A percentile compares a stretch with the other conserved stretches of the same genome.
Evolutionary conservation across 1,140 invertebrate species (phyloP).

Genomic region (Latrodectus geometricus): DNA sequence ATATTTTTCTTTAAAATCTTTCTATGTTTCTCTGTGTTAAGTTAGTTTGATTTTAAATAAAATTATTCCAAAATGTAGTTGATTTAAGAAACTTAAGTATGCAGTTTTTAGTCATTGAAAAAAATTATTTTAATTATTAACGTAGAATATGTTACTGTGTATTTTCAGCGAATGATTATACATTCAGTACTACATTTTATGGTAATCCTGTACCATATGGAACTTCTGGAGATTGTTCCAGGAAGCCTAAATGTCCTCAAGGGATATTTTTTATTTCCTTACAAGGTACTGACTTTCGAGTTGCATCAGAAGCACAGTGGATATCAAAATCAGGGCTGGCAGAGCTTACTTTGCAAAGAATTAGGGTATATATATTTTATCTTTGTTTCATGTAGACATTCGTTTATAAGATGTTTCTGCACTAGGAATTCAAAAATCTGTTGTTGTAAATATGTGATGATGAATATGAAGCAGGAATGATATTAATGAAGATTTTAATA

Average conservation of each 20-base stretch:
- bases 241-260: constrained; percentile 80
- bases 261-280: constrained; percentile 86
- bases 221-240: constrained; percentile 89
- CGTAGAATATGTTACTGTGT: background rate
- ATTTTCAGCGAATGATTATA: constrained; percentile 79
- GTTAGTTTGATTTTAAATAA: too few relatives aligned
- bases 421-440: too few relatives aligned
- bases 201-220: constrained; percentile 78
- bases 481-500: too few relatives aligned
- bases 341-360: constrained; percentile 3
- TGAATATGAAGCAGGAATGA: too few relatives aligned
- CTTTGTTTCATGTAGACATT: background rate
- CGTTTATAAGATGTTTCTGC: too few relatives aligned
- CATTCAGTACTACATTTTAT: constrained; percentile 76
- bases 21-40: too few relatives aligned
- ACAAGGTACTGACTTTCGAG: constrained; percentile 77
- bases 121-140: constrained; percentile 1
- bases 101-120: background rate
- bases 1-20: too few relatives aligned
- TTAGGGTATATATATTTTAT: constrained; percentile 16
- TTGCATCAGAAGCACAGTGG: constrained; percentile 78
- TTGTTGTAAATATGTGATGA: too few relatives aligned
- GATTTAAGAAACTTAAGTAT: too few relatives aligned
- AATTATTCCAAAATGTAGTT: too few relatives aligned
- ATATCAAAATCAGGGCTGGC: constrained; percentile 52